phyloP scores from a whole-genome alignment of 2,888 invertebrate species.

The Oasisia sp. region DNA sequence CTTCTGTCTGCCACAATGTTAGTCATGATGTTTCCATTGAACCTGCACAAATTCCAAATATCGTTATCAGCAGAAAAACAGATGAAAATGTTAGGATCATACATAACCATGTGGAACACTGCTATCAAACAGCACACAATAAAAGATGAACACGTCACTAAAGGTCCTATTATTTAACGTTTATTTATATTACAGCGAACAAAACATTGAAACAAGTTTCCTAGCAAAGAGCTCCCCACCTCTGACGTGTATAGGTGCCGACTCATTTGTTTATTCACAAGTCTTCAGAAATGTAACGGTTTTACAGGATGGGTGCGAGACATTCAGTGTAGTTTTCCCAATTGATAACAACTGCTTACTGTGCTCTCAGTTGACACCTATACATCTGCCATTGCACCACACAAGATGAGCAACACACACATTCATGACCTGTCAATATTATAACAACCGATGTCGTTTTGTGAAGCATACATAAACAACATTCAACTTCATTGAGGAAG shows the following conservation, averaged over 20 bases:
- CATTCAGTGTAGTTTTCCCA: too few species aligned
- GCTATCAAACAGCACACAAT: background rate
- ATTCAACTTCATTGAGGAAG: background rate
- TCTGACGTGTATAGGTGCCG: too few species aligned
- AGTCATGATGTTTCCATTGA: background rate
- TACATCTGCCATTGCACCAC: too few species aligned
- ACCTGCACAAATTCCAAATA: background rate
- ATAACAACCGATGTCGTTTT: background rate
- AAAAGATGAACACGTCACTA: background rate
- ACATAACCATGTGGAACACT: background rate
- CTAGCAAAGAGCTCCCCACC: background rate
- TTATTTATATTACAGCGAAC: background rate
- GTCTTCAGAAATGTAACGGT: too few species aligned
- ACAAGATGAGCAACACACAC: background rate
- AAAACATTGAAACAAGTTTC: background rate
- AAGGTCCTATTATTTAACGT: background rate
- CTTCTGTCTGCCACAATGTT: background rate
- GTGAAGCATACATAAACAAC: background rate
- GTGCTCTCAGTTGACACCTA: too few species aligned
- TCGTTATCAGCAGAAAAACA: background rate
- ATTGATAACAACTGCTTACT: too few species aligned
- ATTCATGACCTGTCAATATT: background rate
- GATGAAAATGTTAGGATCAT: background rate
- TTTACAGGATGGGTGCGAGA: too few species aligned
- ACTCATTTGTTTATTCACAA: too few species aligned